A percentile compares a stretch with the other conserved stretches of the same genome.
Evolutionary conservation across 2,113 vertebrate genomes (phyloP).

Genomic region (Otocyon megalotis): DNA sequence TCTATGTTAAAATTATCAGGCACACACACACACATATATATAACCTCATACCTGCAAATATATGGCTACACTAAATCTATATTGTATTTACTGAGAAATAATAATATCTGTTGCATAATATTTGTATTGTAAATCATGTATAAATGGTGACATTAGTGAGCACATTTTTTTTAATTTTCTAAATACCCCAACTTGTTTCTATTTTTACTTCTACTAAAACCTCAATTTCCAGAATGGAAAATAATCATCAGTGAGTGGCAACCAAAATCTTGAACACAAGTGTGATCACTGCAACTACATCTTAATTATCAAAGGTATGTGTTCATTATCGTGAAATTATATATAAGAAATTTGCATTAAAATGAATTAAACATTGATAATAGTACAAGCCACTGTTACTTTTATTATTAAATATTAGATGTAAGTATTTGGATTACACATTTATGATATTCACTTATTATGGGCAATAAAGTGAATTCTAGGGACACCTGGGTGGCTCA

Average conservation of each 20-base stretch:
- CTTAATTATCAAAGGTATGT: neutral
- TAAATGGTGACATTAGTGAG: neutral
- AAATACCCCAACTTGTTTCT: neutral
- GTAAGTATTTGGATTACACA: neutral
- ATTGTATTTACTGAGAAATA: neutral
- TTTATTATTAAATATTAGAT: neutral
- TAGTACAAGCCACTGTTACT: neutral
- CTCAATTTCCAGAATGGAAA: neutral
- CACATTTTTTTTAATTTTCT: neutral
- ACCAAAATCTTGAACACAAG: neutral
- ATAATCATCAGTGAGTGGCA: neutral
- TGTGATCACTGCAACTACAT: neutral
- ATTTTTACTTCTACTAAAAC: neutral
- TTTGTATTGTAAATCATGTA: neutral
- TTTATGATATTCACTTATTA: neutral
- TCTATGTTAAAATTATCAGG: conserved; percentile 47
- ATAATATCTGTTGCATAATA: neutral
- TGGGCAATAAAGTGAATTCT: neutral
- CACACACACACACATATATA: neutral
- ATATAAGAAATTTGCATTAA: neutral
- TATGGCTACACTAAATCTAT: neutral
- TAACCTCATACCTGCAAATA: neutral
- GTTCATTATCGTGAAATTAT: neutral
- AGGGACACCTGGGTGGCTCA: neutral
- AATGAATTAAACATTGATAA: neutral